phyloP scores from a whole-genome alignment of 1,140 invertebrate species.

The Pogonomyrmex barbatus region DNA sequence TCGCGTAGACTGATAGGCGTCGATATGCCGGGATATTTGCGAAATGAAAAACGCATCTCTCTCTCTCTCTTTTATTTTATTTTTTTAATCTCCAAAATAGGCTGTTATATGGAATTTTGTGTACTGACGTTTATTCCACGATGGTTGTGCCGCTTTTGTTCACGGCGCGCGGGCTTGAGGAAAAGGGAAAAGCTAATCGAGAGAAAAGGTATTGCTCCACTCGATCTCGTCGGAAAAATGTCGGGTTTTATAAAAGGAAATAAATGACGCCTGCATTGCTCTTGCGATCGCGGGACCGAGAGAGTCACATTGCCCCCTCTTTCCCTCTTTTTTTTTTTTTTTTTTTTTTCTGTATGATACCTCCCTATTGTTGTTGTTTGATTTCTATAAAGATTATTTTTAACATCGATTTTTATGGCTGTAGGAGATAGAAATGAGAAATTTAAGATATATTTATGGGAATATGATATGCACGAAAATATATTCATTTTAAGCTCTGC shows the following conservation, averaged over 20 bases:
- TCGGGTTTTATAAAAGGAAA: conserved; percentile 55
- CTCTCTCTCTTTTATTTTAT: not conserved
- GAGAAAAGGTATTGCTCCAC: conserved; percentile 62
- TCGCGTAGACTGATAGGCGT: not conserved
- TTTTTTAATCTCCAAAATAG: conserved; percentile 32
- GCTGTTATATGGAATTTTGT: conserved; percentile 40
- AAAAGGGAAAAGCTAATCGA: conserved; percentile 59
- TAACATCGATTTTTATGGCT: conserved; percentile 9
- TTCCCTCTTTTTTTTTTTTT: conserved; percentile 14
- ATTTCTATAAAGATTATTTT: conserved; percentile 31
- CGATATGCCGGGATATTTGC: conserved; percentile 16
- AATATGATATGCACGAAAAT: not conserved
- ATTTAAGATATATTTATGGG: not conserved
- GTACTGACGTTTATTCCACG: conserved; percentile 49
- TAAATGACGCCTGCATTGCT: conserved; percentile 42
- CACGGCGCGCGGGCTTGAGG: not conserved
- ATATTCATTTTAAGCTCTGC: not conserved
- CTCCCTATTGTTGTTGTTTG: conserved; percentile 33
- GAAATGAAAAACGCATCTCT: conserved; percentile 3
- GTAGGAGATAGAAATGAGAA: not conserved
- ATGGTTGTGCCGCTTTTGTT: conserved; percentile 45
- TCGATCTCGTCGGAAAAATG: conserved; percentile 61
- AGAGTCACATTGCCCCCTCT: not conserved
- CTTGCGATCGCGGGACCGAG: conserved; percentile 42
- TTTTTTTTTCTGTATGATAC: not conserved